Evolutionary conservation across 2,797 vertebrate genomes (phyloP), one percentile per base, ranked within the genome.

Genomic region (Chiroxiphia lanceolata): DNA sequence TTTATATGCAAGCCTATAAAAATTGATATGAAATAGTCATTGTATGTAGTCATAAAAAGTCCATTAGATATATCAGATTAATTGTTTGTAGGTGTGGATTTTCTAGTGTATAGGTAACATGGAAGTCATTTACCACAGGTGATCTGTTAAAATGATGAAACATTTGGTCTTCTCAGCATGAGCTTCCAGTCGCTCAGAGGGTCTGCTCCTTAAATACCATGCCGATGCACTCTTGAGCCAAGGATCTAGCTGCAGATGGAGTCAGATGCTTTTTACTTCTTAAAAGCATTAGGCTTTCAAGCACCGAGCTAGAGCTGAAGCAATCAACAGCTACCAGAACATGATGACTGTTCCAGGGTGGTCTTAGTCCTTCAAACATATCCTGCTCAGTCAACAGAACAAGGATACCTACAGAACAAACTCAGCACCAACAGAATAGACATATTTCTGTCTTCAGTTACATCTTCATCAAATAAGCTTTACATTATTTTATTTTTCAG

Each of bases 291-390:
- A 48, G 20, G 9, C 33, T 83, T 77, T 45, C 79, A 60, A 70
- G 47, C 57, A 31, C 4, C 45, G 33, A 50, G 31, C 25, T 64
- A 33, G 36, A 61, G 26, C 38, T 70, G 65, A 40, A 89, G 36
- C 7, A 18, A 20, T 36, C 68, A 59, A n/a, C 40, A 47, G 47
- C 45, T 64, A 29, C 25, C 17, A 83, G 59, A 72, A 64, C 17
- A n/a, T 0, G 2, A 38, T 0, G 0, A 57, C 11, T 1, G 16
- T 42, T 50, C 33, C 42, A 68, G 33, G 4, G 36, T 16, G 13
- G 23, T 33, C 80, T 72, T 1, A 0, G n/a, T 34, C 65, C 15
- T 50, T 77, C 23, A 57, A 18, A 48, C 34, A 20, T 2, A 0
- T 51, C 54, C 42, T 64, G 54, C 17, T 27, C 38, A 60, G 16